A percentile compares a stretch with the other conserved stretches of the same genome.
Conservation (phyloP, 1,140 invertebrate species). For the Acromyrmex charruanus region DNA sequence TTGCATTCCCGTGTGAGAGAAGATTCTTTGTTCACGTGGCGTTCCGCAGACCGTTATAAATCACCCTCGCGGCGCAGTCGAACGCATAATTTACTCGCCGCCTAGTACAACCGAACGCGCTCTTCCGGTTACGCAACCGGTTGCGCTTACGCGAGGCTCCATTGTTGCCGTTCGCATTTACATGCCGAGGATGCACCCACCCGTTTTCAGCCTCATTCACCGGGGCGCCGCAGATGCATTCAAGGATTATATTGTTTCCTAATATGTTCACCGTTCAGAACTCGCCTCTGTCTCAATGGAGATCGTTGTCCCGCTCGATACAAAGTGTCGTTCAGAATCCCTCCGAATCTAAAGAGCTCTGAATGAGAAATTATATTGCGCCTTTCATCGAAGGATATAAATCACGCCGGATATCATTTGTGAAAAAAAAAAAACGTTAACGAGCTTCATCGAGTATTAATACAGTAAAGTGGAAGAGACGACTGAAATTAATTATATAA, state of each 20-base stretch:
- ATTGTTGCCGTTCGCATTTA: slow-evolving; percentile 70
- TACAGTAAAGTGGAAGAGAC: background rate
- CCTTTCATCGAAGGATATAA: slow-evolving; percentile 17
- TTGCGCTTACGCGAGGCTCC: slow-evolving; percentile 70
- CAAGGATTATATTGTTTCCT: slow-evolving; percentile 66
- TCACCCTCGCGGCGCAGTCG: slow-evolving; percentile 58
- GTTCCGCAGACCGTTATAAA: slow-evolving; percentile 62
- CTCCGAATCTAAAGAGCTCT: background rate
- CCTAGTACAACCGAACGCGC: slow-evolving; percentile 50
- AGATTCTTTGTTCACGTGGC: slow-evolving; percentile 57
- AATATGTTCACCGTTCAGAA: slow-evolving; percentile 65
- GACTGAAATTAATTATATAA: background rate
- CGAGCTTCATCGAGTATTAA: background rate
- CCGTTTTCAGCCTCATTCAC: slow-evolving; percentile 70
- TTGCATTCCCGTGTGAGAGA: slow-evolving; percentile 33
- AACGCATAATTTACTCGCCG: slow-evolving; percentile 65
- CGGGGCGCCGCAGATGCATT: slow-evolving; percentile 60
- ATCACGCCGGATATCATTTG: background rate
- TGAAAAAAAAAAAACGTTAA: too few species aligned
- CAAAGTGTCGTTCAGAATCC: slow-evolving; percentile 34
- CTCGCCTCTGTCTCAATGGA: slow-evolving; percentile 56
- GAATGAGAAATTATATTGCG: slow-evolving; percentile 1
- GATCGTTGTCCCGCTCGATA: slow-evolving; percentile 44
- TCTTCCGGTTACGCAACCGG: slow-evolving; percentile 77
- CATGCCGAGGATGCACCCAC: slow-evolving; percentile 68